Conservation (phyloP, 1,140 invertebrate species). For the Aethina tumida region DNA sequence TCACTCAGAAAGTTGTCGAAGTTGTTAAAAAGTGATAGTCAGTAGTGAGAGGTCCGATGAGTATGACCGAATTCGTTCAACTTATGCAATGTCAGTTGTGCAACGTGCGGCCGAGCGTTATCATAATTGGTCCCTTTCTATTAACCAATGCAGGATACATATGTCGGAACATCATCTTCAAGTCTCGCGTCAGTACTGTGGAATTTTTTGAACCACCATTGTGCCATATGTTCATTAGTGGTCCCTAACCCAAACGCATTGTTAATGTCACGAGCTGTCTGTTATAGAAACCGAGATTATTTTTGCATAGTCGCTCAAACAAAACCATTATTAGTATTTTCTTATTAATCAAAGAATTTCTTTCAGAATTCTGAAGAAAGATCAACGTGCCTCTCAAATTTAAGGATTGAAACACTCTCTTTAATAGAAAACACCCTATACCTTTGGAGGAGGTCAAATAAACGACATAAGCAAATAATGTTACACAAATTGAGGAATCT, state of each 20-base stretch:
- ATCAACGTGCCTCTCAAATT: slow-evolving; percentile 16
- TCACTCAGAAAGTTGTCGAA: too few relatives aligned
- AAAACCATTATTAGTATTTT: neutral
- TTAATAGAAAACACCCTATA: slow-evolving; percentile 22
- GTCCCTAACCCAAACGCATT: neutral
- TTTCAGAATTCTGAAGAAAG: slow-evolving; percentile 22
- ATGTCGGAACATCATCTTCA: too few relatives aligned
- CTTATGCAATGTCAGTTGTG: too few relatives aligned
- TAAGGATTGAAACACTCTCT: slow-evolving; percentile 22
- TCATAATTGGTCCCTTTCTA: too few relatives aligned
- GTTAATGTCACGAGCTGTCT: neutral
- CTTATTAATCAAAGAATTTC: slow-evolving; percentile 4
- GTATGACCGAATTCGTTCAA: too few relatives aligned
- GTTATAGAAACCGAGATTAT: neutral
- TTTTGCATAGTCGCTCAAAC: too few relatives aligned
- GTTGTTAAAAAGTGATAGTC: too few relatives aligned
- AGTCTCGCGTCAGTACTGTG: too few relatives aligned
- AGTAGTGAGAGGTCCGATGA: too few relatives aligned
- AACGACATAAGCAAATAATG: slow-evolving; percentile 16
- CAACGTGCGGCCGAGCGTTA: too few relatives aligned
- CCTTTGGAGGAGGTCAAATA: slow-evolving; percentile 23
- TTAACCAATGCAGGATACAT: too few relatives aligned
- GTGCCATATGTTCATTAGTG: neutral
- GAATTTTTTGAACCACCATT: neutral
- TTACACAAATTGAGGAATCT: slow-evolving; percentile 23